Conservation (phyloP, 1,140 invertebrate genomes). For the Drosophila bocqueti region DNA sequence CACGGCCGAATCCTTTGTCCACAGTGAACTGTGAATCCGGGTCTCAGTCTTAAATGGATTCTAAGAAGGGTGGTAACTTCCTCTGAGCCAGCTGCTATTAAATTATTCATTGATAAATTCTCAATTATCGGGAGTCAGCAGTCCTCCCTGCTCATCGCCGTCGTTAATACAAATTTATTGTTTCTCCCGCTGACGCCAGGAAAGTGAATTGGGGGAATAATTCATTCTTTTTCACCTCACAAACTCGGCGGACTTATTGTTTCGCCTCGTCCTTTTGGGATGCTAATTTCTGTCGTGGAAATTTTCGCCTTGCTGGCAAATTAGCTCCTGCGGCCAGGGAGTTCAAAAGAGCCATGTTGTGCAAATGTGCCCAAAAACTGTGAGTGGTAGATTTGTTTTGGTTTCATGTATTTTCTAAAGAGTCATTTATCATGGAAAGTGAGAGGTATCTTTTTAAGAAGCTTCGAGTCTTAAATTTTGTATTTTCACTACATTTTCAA, state of each 20-base stretch:
- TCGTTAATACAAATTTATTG: conserved; percentile 49
- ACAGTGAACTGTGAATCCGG: conserved; percentile 56
- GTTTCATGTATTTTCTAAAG: conserved; percentile 20
- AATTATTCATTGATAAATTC: conserved; percentile 48
- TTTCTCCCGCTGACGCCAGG: conserved; percentile 30
- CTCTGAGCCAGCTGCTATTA: conserved; percentile 3
- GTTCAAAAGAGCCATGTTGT: conserved; percentile 4
- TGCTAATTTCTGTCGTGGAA: conserved; percentile 43
- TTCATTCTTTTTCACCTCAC: conserved; percentile 35
- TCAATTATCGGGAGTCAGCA: conserved; percentile 40
- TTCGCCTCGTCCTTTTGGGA: conserved; percentile 13
- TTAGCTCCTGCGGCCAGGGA: conserved; percentile 13
- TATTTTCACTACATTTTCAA: not conserved
- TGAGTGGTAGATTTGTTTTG: conserved; percentile 47
- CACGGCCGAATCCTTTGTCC: conserved; percentile 14
- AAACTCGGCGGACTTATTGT: not conserved
- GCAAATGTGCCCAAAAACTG: conserved; percentile 44
- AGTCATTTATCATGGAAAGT: not conserved
- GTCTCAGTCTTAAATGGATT: conserved; percentile 2
- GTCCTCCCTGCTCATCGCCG: not conserved
- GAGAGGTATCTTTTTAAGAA: not conserved
- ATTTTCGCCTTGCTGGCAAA: conserved; percentile 60
- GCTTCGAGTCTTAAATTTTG: not conserved
- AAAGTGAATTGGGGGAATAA: conserved; percentile 30
- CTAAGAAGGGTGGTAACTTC: not conserved